Conservation (phyloP, 1,140 invertebrate species). For the Chrysoperla carnea region DNA sequence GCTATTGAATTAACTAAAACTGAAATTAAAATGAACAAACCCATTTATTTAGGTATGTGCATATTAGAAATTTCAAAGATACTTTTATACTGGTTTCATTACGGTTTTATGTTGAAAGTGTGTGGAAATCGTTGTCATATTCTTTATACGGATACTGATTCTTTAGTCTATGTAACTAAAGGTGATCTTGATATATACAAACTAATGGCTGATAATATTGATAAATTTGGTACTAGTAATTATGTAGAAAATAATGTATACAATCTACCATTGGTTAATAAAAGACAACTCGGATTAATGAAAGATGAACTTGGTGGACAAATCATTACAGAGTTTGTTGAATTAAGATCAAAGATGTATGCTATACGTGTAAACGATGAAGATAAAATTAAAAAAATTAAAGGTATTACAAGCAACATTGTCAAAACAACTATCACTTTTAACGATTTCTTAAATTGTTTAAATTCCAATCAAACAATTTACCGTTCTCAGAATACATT, state of each 20-base stretch:
- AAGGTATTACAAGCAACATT: too few species aligned
- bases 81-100: slow-evolving; percentile 18
- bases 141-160: too few species aligned
- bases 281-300: slow-evolving; percentile 24
- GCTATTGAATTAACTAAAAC: slow-evolving; percentile 15
- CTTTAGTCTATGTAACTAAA: too few species aligned
- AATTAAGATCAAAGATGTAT: slow-evolving; percentile 18
- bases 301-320: slow-evolving; percentile 21
- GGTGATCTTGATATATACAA: background rate
- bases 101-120: slow-evolving; percentile 8
- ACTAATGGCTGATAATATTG: slow-evolving; percentile 5
- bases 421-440: too few species aligned
- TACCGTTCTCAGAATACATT: too few species aligned
- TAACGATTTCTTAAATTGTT: too few species aligned
- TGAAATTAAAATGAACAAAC: slow-evolving; percentile 18
- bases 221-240: slow-evolving; percentile 3
- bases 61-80: slow-evolving; percentile 21
- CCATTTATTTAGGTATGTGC: slow-evolving; percentile 17
- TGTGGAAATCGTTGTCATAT: too few species aligned
- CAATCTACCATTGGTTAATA: slow-evolving; percentile 11
- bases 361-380: slow-evolving; percentile 1
- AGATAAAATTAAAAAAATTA: too few species aligned
- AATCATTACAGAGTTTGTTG: slow-evolving; percentile 16
- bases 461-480: too few species aligned
- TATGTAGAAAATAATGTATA: slow-evolving; percentile 1